Percentiles rank a stretch among this genome's conserved stretches.
Conservation (phyloP, 2,797 vertebrate genomes). For the Sebastes minor region DNA sequence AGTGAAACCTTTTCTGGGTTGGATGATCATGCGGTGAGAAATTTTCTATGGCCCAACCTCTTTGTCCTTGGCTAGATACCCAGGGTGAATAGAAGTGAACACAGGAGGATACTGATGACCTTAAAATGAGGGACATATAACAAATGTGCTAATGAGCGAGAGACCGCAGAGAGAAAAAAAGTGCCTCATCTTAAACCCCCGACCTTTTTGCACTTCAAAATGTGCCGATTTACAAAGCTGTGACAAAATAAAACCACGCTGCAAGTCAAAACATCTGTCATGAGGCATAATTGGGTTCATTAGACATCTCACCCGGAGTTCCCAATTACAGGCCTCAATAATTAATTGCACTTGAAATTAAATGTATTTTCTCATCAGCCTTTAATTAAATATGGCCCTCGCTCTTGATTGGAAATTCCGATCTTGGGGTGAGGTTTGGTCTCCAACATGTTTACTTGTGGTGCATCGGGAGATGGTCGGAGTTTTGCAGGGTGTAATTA, state of each 20-base stretch:
- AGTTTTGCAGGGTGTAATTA: constrained; percentile 87
- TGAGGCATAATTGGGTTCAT: constrained; percentile 97
- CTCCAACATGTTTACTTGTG: constrained; percentile 90
- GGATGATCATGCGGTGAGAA: constrained; percentile 15
- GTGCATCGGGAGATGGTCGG: constrained; percentile 83
- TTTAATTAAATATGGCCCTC: constrained; percentile 95
- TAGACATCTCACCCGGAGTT: constrained; percentile 91
- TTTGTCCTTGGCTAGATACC: constrained; percentile 61
- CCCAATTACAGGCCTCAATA: constrained; percentile 97
- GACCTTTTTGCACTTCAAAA: constrained; percentile 53
- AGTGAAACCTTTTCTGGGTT: constrained; percentile 27
- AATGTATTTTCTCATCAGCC: constrained; percentile 99
- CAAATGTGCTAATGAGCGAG: constrained; percentile 73
- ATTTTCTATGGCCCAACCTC: constrained; percentile 14
- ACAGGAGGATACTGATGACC: constrained; percentile 78
- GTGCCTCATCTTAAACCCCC: constrained; percentile 45
- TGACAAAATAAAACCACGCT: constrained; percentile 46
- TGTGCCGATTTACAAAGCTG: constrained; percentile 52
- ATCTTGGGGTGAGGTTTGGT: constrained; percentile 84
- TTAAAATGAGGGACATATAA: constrained; percentile 72
- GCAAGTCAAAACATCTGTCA: constrained; percentile 93
- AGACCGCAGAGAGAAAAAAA: constrained; percentile 74
- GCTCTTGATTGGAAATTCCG: constrained; percentile 90
- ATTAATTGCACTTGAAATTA: constrained; percentile 99
- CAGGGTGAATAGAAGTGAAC: constrained; percentile 69